Percentiles rank a stretch among this genome's conserved stretches.
Conservation (phyloP, 2,113 vertebrate species). For the Spea bombifrons region DNA sequence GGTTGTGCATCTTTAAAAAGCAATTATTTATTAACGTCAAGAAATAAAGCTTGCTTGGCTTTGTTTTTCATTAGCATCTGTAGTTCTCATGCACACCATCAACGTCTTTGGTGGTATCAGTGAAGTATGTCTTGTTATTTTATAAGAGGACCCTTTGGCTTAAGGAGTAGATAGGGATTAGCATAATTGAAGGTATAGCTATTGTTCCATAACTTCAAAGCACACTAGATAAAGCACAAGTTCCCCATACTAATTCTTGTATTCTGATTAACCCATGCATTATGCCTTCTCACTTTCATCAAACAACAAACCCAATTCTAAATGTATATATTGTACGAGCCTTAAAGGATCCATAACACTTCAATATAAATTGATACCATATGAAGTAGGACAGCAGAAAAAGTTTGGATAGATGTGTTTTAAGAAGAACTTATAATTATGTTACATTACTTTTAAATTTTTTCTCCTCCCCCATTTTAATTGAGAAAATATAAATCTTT, state of each 20-base stretch:
- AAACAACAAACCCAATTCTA: too few species aligned
- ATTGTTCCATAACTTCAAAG: conserved; percentile 48
- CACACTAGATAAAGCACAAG: conserved; percentile 22
- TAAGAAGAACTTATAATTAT: too few species aligned
- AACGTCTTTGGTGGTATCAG: conserved; percentile 29
- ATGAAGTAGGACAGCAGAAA: too few species aligned
- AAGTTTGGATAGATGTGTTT: too few species aligned
- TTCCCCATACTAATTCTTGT: conserved; percentile 33
- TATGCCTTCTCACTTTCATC: background rate
- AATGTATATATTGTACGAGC: too few species aligned
- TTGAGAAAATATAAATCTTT: too few species aligned
- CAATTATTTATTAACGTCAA: conserved; percentile 15
- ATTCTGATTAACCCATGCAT: conserved; percentile 36
- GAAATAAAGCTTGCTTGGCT: background rate
- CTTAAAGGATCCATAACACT: too few species aligned
- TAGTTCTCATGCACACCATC: conserved; percentile 13
- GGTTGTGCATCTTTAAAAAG: background rate
- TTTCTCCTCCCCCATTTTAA: too few species aligned
- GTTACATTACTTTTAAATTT: too few species aligned
- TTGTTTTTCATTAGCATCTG: conserved; percentile 45
- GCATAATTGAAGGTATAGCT: conserved; percentile 49
- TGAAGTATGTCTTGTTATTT: conserved; percentile 48
- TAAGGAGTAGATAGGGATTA: conserved; percentile 38
- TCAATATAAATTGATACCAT: too few species aligned
- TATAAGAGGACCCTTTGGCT: conserved; percentile 42